Evolutionary conservation across 2,113 vertebrate species (phyloP), one percentile per base, ranked within the genome.

Genomic region (Calyptomena viridis): DNA sequence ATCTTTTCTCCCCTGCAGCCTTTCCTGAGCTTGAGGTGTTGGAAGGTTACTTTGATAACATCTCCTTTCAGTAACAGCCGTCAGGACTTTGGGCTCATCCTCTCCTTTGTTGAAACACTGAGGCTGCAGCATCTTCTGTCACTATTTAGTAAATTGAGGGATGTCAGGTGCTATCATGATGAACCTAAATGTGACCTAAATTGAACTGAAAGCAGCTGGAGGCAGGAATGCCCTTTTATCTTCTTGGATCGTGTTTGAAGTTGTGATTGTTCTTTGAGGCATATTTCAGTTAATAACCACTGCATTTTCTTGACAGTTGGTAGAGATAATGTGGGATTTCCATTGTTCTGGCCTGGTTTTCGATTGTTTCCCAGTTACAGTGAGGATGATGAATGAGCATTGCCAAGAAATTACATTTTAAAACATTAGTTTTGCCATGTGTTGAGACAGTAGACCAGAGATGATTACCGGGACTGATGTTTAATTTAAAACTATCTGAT

Each of bases 231-330:
- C 76, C 95, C 95, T 97, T 96, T 96, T 94, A 92, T 95, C 86
- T 93, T 94, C 80, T 79, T 33, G 71, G 96, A 94, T 91, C 20
- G 1, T 89, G 82, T 86, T 95, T 92, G 94, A 92, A 95, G 69
- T 90, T 89, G 72, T 82, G 92, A 64, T 80, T 44, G 47, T 93
- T 95, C 74, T 88, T 94, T 85, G 89, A 96, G 96, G 75, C 39
- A 44, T 75, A 91, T 81, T 91, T 86, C 95, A 95, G 94, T 96
- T 94, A 97, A 94, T 90, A 97, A 94, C 83, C 77, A 60, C 58
- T 94, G 79, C 47, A 58, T 96, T 94, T 96, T 74, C 82, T 94
- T 93, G 94, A 86, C 81, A 94, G 88, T 68, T 69, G 39, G 60
- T 80, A 66, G 83, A 81, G 90, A 95, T 94, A 97, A 91, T 47